Base-by-base conservation (phyloP, 1,140 invertebrate species). In the Charaxes varanes region DNA sequence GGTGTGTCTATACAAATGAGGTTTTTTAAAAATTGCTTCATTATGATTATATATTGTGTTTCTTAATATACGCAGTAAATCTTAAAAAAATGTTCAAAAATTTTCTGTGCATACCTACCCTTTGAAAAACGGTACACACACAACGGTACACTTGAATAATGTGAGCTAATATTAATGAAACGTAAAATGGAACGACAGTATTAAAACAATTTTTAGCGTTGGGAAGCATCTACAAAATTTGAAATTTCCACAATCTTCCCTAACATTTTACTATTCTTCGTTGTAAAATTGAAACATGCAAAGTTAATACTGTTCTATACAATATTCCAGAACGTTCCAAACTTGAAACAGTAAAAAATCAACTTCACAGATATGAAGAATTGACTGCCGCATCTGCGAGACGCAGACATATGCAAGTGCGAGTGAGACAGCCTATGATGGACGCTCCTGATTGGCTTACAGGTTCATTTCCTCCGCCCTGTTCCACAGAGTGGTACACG, bases 321-420 rank as follows among this genome's bases (percentile, higher is more conserved):
- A 68, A 35, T 63, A 63, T 60, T 60, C 52, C 50, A 48, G 27
- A 50, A 27, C 44, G 46, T 35, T 54, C 44, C 19, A 51, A 66
- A 57, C 55, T 65, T 60, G 45, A 58, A 51, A 68, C 48, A 36
- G 61, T 58, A 62, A 70, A 70, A 73, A 67, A 66, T 56, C 52
- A 63, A 59, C 57, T 55, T 32, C 32, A 16, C 50, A 45, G 60
- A 62, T 63, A 67, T 71, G 64, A 69, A 69, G 56, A 71, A 71
- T 73, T 64, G 68, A 73, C 56, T 67, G 51, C 46, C 40, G 54
- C 64, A 59, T 55, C 53, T 59, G 59, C 55, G 56, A 37, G 59
- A 73, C 14, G 3, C 53, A 49, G 62, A 76, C 0, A 26, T 10
- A 17, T 13, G 2, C 5, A 12, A 8, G 24, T 19, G 6, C 2